Evolutionary conservation across 2,113 vertebrate species (phyloP).

Genomic region (Melanotaenia duboulayi): DNA sequence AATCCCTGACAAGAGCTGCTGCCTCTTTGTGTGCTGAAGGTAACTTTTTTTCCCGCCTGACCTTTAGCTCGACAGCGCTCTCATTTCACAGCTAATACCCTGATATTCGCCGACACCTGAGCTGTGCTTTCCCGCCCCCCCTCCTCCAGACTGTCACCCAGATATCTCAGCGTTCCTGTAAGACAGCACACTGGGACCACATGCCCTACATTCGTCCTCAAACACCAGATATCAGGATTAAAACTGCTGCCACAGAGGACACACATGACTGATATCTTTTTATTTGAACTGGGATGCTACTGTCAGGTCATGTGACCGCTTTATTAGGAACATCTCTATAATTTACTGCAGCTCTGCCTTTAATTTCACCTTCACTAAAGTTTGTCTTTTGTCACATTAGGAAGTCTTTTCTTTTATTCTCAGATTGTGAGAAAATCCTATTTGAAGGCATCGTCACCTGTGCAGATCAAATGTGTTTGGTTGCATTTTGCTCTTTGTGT

Average conservation of each 20-base stretch:
- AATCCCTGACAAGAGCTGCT: constrained; percentile 61
- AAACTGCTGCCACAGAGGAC: background rate
- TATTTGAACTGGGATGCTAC: too few species aligned
- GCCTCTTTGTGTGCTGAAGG: constrained; percentile 18
- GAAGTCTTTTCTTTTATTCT: too few species aligned
- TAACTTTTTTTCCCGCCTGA: constrained; percentile 56
- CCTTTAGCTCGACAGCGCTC: constrained; percentile 69
- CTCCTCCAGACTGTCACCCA: constrained; percentile 38
- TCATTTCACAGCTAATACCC: constrained; percentile 53
- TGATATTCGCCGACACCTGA: constrained; percentile 56
- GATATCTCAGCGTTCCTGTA: constrained; percentile 34
- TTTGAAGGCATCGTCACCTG: too few species aligned
- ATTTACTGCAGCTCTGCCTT: too few species aligned
- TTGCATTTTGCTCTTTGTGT: too few species aligned
- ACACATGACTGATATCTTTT: background rate
- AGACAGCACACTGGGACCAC: constrained; percentile 38
- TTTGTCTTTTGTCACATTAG: too few species aligned
- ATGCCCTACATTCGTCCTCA: constrained; percentile 34
- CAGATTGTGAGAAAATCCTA: too few species aligned
- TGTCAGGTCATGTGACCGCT: background rate
- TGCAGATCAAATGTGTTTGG: too few species aligned
- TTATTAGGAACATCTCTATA: constrained; percentile 23
- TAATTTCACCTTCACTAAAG: too few species aligned
- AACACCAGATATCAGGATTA: background rate
- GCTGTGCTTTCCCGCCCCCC: constrained; percentile 1